Percentiles rank a stretch among this genome's conserved stretches.
Conservation (phyloP, 2,113 vertebrate species). For the Epinephelus cyanopodus region DNA sequence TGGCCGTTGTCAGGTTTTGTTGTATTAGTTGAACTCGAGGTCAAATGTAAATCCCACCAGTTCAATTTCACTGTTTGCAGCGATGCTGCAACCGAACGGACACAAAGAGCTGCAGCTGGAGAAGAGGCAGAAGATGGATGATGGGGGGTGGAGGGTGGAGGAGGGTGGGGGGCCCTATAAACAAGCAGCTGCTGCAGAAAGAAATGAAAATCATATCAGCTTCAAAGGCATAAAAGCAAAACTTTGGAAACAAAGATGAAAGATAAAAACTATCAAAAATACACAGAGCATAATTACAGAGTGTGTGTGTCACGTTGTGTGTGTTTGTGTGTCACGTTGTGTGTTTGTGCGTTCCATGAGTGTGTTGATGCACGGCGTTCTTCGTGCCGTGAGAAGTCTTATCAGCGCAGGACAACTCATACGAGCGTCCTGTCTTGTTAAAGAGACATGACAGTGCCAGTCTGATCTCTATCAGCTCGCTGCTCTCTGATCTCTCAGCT, state of each 20-base stretch:
- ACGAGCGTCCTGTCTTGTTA: slow-evolving; percentile 57
- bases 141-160: neutral
- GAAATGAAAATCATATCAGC: slow-evolving; percentile 61
- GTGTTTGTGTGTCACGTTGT: neutral
- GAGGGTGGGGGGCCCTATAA: slow-evolving; percentile 53
- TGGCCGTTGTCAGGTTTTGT: too few species aligned
- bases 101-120: slow-evolving; percentile 19
- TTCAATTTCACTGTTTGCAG: too few species aligned
- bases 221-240: slow-evolving; percentile 61
- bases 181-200: slow-evolving; percentile 54
- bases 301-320: too few species aligned
- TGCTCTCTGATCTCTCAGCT: neutral
- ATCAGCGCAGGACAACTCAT: slow-evolving; percentile 53
- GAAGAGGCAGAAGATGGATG: neutral
- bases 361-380: neutral
- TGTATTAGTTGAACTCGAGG: too few species aligned
- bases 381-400: slow-evolving; percentile 65
- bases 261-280: slow-evolving; percentile 43
- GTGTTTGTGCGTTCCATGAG: neutral
- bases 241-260: slow-evolving; percentile 50
- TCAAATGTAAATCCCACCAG: too few species aligned
- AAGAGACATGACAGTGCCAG: slow-evolving; percentile 62
- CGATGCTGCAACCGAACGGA: neutral
- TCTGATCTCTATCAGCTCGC: slow-evolving; percentile 53
- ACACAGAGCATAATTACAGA: neutral